A percentile compares a stretch with the other conserved stretches of the same genome.
phyloP scores from a whole-genome alignment of 2,797 vertebrate species.

The Brotogeris chrysoptera region DNA sequence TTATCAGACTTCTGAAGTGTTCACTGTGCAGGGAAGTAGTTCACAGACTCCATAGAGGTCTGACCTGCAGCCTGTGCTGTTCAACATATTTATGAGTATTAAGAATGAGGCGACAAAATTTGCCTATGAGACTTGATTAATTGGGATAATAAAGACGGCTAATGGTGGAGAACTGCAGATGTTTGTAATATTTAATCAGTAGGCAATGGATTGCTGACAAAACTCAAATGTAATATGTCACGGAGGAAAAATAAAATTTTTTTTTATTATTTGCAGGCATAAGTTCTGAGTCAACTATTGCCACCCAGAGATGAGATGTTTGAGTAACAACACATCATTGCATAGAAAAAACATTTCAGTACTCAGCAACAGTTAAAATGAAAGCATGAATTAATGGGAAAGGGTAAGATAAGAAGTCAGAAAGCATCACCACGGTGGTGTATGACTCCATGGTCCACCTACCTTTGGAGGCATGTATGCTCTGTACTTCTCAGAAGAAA shows the following conservation, averaged over 20 bases:
- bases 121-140: not conserved
- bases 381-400: not conserved
- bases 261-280: not conserved
- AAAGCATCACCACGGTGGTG: not conserved
- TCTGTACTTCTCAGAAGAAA: not conserved
- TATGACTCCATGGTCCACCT: not conserved
- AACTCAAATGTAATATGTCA: not conserved
- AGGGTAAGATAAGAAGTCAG: not conserved
- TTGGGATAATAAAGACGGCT: not conserved
- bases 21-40: not conserved
- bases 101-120: not conserved
- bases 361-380: not conserved
- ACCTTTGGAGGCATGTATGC: not conserved
- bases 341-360: not conserved
- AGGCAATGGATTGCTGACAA: not conserved
- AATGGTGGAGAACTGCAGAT: not conserved
- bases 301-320: not conserved
- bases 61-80: not conserved
- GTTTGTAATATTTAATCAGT: not conserved
- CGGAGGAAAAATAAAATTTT: not conserved
- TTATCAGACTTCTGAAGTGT: not conserved
- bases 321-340: not conserved
- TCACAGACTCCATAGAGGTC: not conserved
- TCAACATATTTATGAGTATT: not conserved
- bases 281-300: not conserved